phyloP scores from a whole-genome alignment of 1,140 invertebrate species.

The Daktulosphaira vitifoliae region DNA sequence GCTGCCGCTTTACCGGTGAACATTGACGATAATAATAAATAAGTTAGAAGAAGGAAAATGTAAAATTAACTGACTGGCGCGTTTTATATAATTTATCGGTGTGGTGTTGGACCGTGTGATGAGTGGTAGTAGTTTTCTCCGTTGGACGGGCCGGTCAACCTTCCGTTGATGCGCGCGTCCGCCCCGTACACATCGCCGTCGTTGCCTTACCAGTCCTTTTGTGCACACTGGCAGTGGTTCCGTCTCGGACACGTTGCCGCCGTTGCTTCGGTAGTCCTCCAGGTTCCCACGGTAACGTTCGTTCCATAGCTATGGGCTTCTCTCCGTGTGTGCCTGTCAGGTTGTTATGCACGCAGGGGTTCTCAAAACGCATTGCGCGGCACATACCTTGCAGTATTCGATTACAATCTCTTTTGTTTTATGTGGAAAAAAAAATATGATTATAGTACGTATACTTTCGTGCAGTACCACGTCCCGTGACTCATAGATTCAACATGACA shows the following conservation, averaged over 20 bases:
- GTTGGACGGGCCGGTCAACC: constrained; percentile 23
- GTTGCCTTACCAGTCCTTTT: constrained; percentile 30
- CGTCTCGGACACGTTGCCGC: constrained; percentile 29
- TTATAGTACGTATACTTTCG: neutral
- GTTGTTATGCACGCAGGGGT: constrained; percentile 25
- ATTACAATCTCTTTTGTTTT: constrained; percentile 32
- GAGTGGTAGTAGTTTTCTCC: neutral
- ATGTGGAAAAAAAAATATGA: neutral
- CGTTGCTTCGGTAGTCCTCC: constrained; percentile 29
- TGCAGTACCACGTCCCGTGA: no score
- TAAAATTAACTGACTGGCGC: constrained; percentile 17
- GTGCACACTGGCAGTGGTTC: neutral
- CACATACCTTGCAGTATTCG: constrained; percentile 6
- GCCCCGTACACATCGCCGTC: neutral
- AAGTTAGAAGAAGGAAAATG: constrained; percentile 1
- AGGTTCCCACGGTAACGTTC: constrained; percentile 34
- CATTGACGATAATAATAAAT: neutral
- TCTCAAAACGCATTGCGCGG: constrained; percentile 9
- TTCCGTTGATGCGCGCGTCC: constrained; percentile 17
- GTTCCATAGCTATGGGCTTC: constrained; percentile 32
- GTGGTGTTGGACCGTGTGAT: constrained; percentile 6
- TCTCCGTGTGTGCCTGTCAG: constrained; percentile 24
- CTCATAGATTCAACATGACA: neutral
- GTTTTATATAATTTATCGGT: constrained; percentile 29
- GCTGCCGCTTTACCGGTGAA: neutral